Evolutionary conservation across 2,888 invertebrate genomes (phyloP).

Genomic region (Apamea sordens): DNA sequence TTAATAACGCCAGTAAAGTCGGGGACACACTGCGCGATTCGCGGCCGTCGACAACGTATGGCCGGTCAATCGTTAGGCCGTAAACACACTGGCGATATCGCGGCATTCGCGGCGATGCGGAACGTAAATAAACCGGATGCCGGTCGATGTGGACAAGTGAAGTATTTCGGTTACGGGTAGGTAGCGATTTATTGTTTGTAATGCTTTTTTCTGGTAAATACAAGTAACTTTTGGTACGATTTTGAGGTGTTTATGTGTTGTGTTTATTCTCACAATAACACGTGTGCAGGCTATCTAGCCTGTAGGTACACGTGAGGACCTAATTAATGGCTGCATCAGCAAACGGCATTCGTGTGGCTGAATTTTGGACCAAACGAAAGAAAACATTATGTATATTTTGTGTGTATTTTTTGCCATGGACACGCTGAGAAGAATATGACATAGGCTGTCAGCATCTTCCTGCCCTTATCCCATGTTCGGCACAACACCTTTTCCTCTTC

Average conservation of each 20-base stretch:
- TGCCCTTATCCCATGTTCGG: not conserved
- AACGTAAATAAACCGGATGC: constrained; percentile 55
- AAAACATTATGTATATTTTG: not conserved
- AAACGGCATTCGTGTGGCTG: not conserved
- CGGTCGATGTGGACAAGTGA: constrained; percentile 32
- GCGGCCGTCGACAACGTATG: constrained; percentile 47
- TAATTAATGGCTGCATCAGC: not conserved
- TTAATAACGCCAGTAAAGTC: constrained; percentile 61
- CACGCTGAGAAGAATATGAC: not conserved
- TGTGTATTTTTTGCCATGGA: not conserved
- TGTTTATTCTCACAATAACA: not conserved
- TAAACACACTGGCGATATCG: constrained; percentile 53
- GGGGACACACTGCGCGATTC: constrained; percentile 54
- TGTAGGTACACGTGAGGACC: not conserved
- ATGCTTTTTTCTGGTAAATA: constrained; percentile 3
- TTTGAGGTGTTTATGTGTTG: not conserved
- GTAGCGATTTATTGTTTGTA: constrained; percentile 35
- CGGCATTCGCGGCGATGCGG: constrained; percentile 36
- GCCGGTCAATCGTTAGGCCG: constrained; percentile 50
- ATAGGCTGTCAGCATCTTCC: not conserved
- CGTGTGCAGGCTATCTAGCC: not conserved
- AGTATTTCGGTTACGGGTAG: constrained; percentile 36
- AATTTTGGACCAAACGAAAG: not conserved
- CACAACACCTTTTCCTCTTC: not conserved
- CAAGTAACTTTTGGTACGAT: not conserved